Percentiles rank a stretch among this genome's conserved stretches.
These are phyloP conservation scores for Pterocles gutturalis DNA, from an alignment of 2,113 vertebrate species.

Conservation along the genomic window DNA sequence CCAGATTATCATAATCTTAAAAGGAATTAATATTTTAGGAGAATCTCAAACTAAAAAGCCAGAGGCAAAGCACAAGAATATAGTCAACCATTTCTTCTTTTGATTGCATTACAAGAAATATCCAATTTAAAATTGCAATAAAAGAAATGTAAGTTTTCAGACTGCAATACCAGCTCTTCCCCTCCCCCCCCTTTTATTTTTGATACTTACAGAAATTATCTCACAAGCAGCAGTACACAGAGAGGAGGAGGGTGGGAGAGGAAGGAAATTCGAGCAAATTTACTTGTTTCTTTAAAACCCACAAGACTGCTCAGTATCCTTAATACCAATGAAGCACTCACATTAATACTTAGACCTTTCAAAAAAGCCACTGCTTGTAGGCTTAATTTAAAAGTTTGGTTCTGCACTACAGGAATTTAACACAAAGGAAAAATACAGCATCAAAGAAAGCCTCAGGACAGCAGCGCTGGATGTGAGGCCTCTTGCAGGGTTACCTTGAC, in stretches of 20 bases:
- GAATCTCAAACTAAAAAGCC: background rate
- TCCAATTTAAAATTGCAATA: background rate
- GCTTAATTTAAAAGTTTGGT: background rate
- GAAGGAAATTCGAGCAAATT: background rate
- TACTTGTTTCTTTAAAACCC: background rate
- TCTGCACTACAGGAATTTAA: background rate
- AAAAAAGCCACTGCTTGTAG: background rate
- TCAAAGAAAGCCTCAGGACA: background rate
- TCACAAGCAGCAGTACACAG: background rate
- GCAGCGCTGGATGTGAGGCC: background rate
- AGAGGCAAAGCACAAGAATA: background rate
- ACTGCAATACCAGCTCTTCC: background rate
- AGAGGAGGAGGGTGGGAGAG: background rate
- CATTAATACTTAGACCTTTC: background rate
- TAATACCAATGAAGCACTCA: background rate
- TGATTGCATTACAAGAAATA: background rate
- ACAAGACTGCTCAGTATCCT: background rate
- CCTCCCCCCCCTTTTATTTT: background rate
- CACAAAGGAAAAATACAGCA: background rate
- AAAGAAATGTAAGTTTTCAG: background rate
- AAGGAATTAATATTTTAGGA: slow-evolving; percentile 4
- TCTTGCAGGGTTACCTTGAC: background rate
- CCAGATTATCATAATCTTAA: background rate
- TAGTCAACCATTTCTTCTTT: background rate
- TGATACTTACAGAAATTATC: background rate